These are phyloP conservation scores for Chloroceryle amazona DNA, from an alignment of 2,797 vertebrate species.

Conservation along the genomic window DNA sequence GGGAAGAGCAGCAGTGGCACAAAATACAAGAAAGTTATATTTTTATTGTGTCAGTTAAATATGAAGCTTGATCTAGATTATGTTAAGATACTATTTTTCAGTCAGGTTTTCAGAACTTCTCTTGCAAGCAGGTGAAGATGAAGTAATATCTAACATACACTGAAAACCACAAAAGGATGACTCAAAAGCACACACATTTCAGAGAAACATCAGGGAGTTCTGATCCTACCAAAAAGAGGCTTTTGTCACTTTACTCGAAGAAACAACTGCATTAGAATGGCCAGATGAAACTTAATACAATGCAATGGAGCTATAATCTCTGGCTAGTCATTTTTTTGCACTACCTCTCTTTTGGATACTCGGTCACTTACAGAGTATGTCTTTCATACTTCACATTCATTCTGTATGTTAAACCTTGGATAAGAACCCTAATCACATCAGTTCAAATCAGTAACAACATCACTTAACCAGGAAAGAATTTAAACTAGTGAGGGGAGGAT, in stretches of 20 bases:
- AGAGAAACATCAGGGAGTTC: not conserved
- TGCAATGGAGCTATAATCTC: not conserved
- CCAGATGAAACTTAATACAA: not conserved
- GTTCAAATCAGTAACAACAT: not conserved
- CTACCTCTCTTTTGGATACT: not conserved
- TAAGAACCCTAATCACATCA: not conserved
- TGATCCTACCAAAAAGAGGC: not conserved
- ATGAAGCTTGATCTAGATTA: no score
- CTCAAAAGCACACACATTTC: not conserved
- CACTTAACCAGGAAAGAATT: not conserved
- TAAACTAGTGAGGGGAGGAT: not conserved
- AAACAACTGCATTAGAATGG: not conserved
- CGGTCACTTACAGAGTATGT: not conserved
- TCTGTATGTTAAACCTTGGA: not conserved
- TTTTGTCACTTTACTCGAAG: not conserved
- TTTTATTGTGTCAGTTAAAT: not conserved
- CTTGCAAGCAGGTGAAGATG: not conserved
- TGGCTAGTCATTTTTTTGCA: not conserved
- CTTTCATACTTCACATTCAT: not conserved
- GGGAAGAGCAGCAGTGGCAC: not conserved
- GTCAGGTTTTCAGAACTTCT: not conserved
- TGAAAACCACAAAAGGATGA: not conserved
- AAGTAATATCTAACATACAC: not conserved
- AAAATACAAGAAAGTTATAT: not conserved
- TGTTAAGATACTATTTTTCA: not conserved